Conservation (phyloP, 2,888 invertebrate species). For the Apodemia zela region DNA sequence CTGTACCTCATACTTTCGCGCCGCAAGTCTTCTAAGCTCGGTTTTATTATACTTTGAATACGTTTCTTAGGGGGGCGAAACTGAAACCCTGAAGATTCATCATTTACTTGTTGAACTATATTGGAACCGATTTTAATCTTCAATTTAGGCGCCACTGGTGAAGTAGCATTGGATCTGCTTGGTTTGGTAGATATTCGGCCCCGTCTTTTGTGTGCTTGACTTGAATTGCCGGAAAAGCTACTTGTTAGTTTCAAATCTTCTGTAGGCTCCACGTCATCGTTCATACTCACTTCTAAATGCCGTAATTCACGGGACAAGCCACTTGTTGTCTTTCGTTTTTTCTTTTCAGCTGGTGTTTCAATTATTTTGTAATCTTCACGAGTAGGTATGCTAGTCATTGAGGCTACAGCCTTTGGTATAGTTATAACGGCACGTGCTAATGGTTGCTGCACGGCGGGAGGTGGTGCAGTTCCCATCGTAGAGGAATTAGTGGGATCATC, state of each 20-base stretch:
- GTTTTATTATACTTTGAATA: slow-evolving; percentile 81
- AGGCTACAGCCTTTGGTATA: slow-evolving; percentile 93
- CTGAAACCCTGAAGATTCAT: slow-evolving; percentile 70
- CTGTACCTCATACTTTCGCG: slow-evolving; percentile 94
- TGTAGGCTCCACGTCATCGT: slow-evolving; percentile 74
- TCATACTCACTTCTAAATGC: slow-evolving; percentile 81
- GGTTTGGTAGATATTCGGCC: slow-evolving; percentile 52
- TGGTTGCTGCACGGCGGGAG: slow-evolving; percentile 81
- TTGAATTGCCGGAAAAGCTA: slow-evolving; percentile 38
- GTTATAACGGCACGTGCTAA: slow-evolving; percentile 87
- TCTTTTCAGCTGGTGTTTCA: slow-evolving; percentile 85
- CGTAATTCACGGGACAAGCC: slow-evolving; percentile 82
- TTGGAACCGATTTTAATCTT: slow-evolving; percentile 88
- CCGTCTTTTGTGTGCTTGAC: slow-evolving; percentile 52
- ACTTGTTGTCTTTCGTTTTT: slow-evolving; percentile 80
- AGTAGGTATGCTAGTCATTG: slow-evolving; percentile 92
- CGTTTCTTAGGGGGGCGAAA: slow-evolving; percentile 92
- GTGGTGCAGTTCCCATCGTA: slow-evolving; percentile 69
- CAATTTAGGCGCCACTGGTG: slow-evolving; percentile 83
- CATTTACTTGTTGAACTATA: slow-evolving; percentile 73
- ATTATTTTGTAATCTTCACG: slow-evolving; percentile 89
- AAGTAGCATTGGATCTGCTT: slow-evolving; percentile 40
- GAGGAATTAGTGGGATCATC: slow-evolving; percentile 84
- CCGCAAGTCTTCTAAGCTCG: slow-evolving; percentile 89
- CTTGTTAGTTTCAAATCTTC: slow-evolving; percentile 57